Conservation (phyloP, 2,797 vertebrate genomes). For the Mormyrops attenuatus region DNA sequence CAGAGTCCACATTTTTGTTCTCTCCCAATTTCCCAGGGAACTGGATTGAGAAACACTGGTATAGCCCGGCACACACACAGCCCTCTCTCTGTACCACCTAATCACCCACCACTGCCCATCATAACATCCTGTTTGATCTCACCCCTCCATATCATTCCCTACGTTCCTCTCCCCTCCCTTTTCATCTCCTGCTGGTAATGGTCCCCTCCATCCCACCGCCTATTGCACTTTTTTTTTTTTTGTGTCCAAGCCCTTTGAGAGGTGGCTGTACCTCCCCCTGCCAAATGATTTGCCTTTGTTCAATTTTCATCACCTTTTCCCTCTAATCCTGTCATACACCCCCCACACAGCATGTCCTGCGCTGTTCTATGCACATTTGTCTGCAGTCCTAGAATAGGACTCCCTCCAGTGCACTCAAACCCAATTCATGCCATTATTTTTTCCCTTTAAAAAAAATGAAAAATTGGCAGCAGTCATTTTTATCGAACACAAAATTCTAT, state of each 20-base stretch:
- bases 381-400: neutral
- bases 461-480: neutral
- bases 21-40: neutral
- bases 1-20: neutral
- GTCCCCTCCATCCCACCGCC: neutral
- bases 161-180: neutral
- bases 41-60: neutral
- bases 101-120: neutral
- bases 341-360: neutral
- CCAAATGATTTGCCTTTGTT: neutral
- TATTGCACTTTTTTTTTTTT: neutral
- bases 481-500: neutral
- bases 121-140: constrained; percentile 16
- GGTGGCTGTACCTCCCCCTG: neutral
- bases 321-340: neutral
- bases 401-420: neutral
- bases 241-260: neutral
- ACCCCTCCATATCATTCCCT: neutral
- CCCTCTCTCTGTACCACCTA: neutral
- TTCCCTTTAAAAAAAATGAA: neutral
- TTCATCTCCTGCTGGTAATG: constrained; percentile 1
- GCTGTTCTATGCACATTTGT: neutral
- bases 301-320: neutral
- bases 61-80: neutral
- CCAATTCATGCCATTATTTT: neutral